These are phyloP conservation scores for Metaphire vulgaris DNA, from an alignment of 1,140 invertebrate species.

Conservation along the genomic window DNA sequence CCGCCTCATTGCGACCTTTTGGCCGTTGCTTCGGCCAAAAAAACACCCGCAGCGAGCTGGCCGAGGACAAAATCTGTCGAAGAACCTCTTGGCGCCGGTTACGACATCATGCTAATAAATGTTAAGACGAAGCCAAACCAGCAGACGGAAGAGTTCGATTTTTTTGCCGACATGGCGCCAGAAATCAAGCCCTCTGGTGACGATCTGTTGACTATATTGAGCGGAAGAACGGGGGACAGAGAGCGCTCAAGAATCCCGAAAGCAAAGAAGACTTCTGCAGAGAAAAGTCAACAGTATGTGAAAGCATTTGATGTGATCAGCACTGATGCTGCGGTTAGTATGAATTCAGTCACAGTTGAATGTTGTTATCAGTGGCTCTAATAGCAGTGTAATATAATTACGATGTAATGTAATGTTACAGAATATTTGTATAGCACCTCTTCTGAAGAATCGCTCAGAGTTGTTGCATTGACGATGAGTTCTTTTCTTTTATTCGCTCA, in stretches of 20 bases:
- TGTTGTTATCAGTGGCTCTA: too few relatives aligned
- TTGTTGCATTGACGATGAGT: too few relatives aligned
- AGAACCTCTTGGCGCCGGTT: background rate
- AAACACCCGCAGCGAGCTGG: background rate
- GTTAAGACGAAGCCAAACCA: background rate
- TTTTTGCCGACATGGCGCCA: conserved; percentile 7
- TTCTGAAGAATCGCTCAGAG: background rate
- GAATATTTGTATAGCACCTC: background rate
- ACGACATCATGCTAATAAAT: conserved; percentile 4
- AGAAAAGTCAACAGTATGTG: background rate
- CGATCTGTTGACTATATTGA: background rate
- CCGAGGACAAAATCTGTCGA: background rate
- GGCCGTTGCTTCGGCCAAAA: background rate
- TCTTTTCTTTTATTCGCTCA: too few relatives aligned
- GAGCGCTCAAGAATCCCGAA: background rate
- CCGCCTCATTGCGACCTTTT: background rate
- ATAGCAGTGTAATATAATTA: too few relatives aligned
- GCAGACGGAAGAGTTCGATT: background rate
- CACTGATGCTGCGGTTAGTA: too few relatives aligned
- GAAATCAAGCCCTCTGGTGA: background rate
- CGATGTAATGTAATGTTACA: too few relatives aligned
- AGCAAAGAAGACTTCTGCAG: background rate
- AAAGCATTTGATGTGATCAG: too few relatives aligned
- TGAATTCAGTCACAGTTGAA: too few relatives aligned
- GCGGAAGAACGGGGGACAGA: background rate